Conservation (phyloP, 2,113 vertebrate species). For the Chionis minor region DNA sequence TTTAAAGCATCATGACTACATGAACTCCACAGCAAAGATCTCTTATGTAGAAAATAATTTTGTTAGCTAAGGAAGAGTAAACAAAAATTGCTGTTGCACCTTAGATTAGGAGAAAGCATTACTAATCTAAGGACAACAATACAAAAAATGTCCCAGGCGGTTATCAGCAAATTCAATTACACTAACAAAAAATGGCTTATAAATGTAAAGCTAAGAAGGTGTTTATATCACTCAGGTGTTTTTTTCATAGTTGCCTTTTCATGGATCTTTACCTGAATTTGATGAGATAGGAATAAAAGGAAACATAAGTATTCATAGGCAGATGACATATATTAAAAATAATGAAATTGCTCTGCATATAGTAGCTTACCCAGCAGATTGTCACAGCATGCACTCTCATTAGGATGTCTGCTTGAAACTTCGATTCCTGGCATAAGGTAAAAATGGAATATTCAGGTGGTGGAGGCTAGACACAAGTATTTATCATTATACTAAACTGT, state of each 20-base stretch:
- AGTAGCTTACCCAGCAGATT: conserved; percentile 75
- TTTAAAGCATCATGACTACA: not conserved
- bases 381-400: conserved; percentile 75
- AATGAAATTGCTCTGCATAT: conserved; percentile 70
- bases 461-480: conserved; percentile 49
- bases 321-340: conserved; percentile 69
- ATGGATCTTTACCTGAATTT: conserved; percentile 50
- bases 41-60: conserved; percentile 29
- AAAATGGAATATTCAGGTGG: conserved; percentile 62
- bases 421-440: conserved; percentile 59
- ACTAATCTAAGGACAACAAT: conserved; percentile 33
- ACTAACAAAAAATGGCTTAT: conserved; percentile 41
- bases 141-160: conserved; percentile 43
- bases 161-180: conserved; percentile 73
- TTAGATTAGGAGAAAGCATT: conserved; percentile 26
- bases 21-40: not conserved
- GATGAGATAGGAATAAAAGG: conserved; percentile 59
- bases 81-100: conserved; percentile 2
- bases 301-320: conserved; percentile 51
- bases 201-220: conserved; percentile 44
- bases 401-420: conserved; percentile 71
- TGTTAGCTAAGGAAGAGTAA: conserved; percentile 21
- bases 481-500: conserved; percentile 64
- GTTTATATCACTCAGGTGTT: conserved; percentile 12
- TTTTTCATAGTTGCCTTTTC: conserved; percentile 9